Evolutionary conservation across 2,888 invertebrate genomes (phyloP), one percentile per base, ranked within the genome.

Genomic region (Julus scandinavius): DNA sequence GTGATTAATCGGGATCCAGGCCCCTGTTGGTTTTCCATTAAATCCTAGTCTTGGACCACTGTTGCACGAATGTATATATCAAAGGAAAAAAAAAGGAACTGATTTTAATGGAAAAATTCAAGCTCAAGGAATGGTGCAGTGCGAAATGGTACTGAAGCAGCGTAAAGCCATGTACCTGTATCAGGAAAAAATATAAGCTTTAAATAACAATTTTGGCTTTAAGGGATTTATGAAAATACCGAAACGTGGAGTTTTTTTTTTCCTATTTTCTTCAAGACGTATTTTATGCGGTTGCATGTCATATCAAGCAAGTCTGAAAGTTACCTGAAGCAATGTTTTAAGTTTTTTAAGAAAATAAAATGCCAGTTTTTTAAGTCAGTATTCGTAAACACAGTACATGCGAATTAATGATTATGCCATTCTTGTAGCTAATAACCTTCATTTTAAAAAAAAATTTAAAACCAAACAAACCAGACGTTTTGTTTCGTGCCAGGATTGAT

Each of bases 11-110:
- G 63, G 63, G 20, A 63, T 63, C 20, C 20, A 63, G 63, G 63
- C 63, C 63, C 63, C 63, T 63, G 63, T 63, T 63, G 63, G 63
- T n/a, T 20, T 63, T 63, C 63, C 63, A 63, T 63, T 63, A 63
- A 63, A 63, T 0, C 63, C 63, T 0, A 63, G n/a, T 9, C 63
- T 63, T 20, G 20, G 63, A 63, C 63, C n/a, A 58, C 17, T 11
- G 4, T 15, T 58, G 58, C 58, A n/a, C 5, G 13, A n/a, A 20
- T 63, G n/a, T 63, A 20, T 63, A 20, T 4, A 17, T 58, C 4
- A 58, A 58, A 58, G 58, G 17, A 58, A 17, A 63, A 63, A 63
- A 17, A 63, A 20, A 63, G 13, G 5, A 49, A 63, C n/a, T 63
- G n/a, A 63, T 63, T n/a, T n/a, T 63, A 63, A 63, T 63, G 63